phyloP scores from a whole-genome alignment of 2,888 invertebrate genomes.

The Mantis religiosa region DNA sequence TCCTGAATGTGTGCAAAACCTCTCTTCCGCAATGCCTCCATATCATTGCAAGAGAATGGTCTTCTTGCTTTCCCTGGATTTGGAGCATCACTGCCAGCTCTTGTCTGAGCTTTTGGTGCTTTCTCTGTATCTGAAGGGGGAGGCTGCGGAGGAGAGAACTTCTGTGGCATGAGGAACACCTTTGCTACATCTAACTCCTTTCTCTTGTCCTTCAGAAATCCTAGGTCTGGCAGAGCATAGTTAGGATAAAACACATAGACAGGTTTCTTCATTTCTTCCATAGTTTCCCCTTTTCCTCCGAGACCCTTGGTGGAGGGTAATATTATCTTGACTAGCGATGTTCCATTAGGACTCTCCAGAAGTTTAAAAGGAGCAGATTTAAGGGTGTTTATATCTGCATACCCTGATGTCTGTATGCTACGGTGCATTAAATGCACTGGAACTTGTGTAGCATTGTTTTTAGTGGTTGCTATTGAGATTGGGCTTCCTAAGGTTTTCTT shows the following conservation, averaged over 20 bases:
- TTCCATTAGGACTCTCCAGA: constrained; percentile 26
- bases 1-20: constrained; percentile 83
- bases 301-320: constrained; percentile 6
- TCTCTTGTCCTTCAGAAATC: constrained; percentile 60
- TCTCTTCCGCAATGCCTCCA: constrained; percentile 74
- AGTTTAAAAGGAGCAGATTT: constrained; percentile 25
- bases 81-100: not conserved
- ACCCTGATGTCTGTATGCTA: constrained; percentile 69
- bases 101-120: not conserved
- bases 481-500: constrained; percentile 29
- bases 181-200: constrained; percentile 53
- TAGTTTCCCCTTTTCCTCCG: not conserved
- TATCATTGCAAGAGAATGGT: constrained; percentile 77
- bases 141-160: not conserved
- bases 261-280: constrained; percentile 44
- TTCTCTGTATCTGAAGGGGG: not conserved
- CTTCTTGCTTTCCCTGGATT: constrained; percentile 43
- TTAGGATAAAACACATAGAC: constrained; percentile 88
- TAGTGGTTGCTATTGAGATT: not conserved
- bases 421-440: constrained; percentile 60
- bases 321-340: constrained; percentile 27
- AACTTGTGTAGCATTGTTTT: constrained; percentile 47
- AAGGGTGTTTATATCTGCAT: constrained; percentile 29
- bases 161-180: constrained; percentile 53
- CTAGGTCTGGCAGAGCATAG: constrained; percentile 84